A percentile compares a stretch with the other conserved stretches of the same genome.
These are phyloP conservation scores for Halictus rubicundus DNA, from an alignment of 1,140 invertebrate genomes.

Conservation along the genomic window DNA sequence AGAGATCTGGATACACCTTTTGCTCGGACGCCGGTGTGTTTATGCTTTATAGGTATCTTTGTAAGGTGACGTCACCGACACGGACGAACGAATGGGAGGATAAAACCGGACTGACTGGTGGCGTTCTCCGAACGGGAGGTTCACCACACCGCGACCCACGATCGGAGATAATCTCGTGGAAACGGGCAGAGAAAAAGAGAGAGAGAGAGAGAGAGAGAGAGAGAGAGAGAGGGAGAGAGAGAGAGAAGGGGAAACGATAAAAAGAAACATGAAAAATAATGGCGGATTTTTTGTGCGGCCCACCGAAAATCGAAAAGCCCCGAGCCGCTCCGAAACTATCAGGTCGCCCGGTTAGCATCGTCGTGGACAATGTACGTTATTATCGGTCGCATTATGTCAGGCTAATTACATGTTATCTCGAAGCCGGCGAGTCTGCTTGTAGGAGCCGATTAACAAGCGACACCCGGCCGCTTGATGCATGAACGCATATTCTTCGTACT, in stretches of 20 bases:
- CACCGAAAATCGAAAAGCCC: constrained; percentile 7
- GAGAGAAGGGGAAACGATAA: not conserved
- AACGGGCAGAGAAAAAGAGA: constrained; percentile 10
- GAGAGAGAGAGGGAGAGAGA: not conserved
- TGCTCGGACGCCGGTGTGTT: constrained; percentile 45
- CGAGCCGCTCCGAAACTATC: not conserved
- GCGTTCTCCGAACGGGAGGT: constrained; percentile 74
- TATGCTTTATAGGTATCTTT: constrained; percentile 66
- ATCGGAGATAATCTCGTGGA: constrained; percentile 35
- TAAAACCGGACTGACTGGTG: constrained; percentile 80
- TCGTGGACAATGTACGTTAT: constrained; percentile 20
- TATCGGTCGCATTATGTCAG: constrained; percentile 35
- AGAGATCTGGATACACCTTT: constrained; percentile 3
- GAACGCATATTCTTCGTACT: not conserved
- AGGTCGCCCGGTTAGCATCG: not conserved
- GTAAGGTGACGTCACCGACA: constrained; percentile 73
- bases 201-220: not conserved
- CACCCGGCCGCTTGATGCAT: not conserved
- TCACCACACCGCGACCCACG: constrained; percentile 51
- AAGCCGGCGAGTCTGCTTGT: not conserved
- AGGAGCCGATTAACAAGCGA: not conserved
- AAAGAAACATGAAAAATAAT: not conserved
- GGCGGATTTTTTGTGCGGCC: not conserved
- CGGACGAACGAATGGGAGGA: constrained; percentile 68
- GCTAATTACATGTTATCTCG: constrained; percentile 45